Evolutionary conservation across 2,888 invertebrate species (phyloP), one percentile per base, ranked within the genome.

Genomic region (Himalopsyche tibetana): DNA sequence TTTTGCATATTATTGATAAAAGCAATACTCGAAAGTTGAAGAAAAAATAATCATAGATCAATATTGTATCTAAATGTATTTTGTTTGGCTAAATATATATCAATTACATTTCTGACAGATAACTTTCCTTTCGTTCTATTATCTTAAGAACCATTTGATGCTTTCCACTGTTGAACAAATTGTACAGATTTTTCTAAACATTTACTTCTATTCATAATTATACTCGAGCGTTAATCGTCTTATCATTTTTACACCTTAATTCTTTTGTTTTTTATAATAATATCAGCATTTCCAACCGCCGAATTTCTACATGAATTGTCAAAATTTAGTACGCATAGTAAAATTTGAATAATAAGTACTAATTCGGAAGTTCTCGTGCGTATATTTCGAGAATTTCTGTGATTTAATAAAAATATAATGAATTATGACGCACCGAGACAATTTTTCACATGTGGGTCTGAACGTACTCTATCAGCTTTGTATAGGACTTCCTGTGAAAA

Each of bases 281-380:
- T 19, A 19, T 15, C 9, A 15, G 36, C 74, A 38, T 74, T 74
- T 74, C 12, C 19, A 40, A 82, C 40, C n/a, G 38, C 28, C 74
- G 5, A 36, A 74, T 74, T 74, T 74, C 36, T 74, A 38, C 15
- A 74, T 36, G 28, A 74, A 74, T 74, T 74, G 74, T 74, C 74
- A 38, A 74, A 38, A 11, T 74, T 5, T 12, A 74, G 69, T 74
- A 36, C 12, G 38, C 28, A 12, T 36, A 36, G 15, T 74, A 12
- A 74, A 74, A 74, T 74, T 74, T 74, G 74, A 85, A 85, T 82
- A 85, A 55, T 36, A 55, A 56, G n/a, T 8, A 38, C 55, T 42
- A 40, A 51, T 55, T 80, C 11, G 4, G 51, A 55, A 82, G 63
- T 19, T 38, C 28, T 82, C 56, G 56, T 63, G 42, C 51, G 40